Base-by-base conservation (phyloP, 2,888 invertebrate genomes). In the Bombylius discolor region DNA sequence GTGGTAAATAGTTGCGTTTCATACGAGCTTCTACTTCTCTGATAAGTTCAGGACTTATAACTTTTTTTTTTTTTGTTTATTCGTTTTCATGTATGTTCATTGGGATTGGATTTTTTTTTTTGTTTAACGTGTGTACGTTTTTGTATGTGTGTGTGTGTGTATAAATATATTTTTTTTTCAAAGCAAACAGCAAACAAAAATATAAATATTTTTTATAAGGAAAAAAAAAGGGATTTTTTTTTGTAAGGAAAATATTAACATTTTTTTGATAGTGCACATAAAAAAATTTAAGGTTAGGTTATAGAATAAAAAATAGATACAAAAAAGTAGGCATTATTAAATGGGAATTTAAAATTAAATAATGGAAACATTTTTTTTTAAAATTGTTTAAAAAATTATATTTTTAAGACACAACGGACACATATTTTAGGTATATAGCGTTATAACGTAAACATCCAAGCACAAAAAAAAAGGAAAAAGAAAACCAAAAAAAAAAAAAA, bases 1-100 rank as follows among this genome's bases (percentile, higher is more conserved):
- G 83, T 54, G 89, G 89, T 66, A 87, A 78, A 72, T 87, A 85
- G 67, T 86, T 84, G 64, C 85, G 78, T 70, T 87, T 86, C 90
- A 91, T 91, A 70, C 91, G 81, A 65, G 85, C 85, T 76, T 91
- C 91, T 63, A 91, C 90, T 71, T 91, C 91, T 82, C 87, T 85
- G 64, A 89, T 86, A 74, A 91, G 79, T 73, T 91, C 89, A 62
- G 89, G 89, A 72, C 89, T 88, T 77, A 91, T 89, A 68, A 89
- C 91, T 91, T 58, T 57, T 44, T 53, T 49, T 36, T 34, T 49
- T 39, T 47, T 56, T 53, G 42, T 48, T 32, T 49, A 31, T 39
- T 53, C 47, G 11, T 46, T 44, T 44, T 45, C 4, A 45, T 45
- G 8, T 42, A 11, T 42, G 39, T 42, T 7, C 5, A 42, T 42